Percentiles rank a stretch among this genome's conserved stretches.
phyloP scores from a whole-genome alignment of 1,140 invertebrate genomes.

The Diuraphis noxia region DNA sequence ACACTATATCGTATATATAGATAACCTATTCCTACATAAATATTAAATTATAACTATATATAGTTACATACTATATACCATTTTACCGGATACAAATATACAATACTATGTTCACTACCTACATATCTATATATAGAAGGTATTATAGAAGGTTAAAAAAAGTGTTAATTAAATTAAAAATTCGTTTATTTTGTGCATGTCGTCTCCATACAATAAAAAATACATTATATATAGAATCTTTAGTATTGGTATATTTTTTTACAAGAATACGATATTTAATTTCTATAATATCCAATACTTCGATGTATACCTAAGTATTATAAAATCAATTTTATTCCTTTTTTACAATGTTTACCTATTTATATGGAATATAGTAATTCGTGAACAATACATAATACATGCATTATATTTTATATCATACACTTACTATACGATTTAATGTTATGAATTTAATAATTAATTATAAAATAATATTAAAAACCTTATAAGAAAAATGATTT shows the following conservation, averaged over 20 bases:
- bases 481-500: too few relatives aligned
- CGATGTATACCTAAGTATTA: neutral
- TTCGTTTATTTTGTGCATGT: neutral
- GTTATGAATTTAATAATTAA: too few relatives aligned
- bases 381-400: too few relatives aligned
- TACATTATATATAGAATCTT: too few relatives aligned
- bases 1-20: neutral
- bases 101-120: neutral
- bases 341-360: neutral
- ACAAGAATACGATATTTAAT: neutral
- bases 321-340: neutral
- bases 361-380: neutral
- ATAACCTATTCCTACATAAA: neutral
- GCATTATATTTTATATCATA: too few relatives aligned
- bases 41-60: neutral
- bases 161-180: neutral
- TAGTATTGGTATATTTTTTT: too few relatives aligned
- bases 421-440: too few relatives aligned
- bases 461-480: too few relatives aligned
- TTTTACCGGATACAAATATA: neutral
- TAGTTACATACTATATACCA: too few relatives aligned
- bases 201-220: neutral
- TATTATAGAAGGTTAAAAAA: neutral
- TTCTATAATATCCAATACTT: neutral
- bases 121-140: neutral